Conservation (phyloP, 1,140 invertebrate genomes). For the Tetragonula clypearis region DNA sequence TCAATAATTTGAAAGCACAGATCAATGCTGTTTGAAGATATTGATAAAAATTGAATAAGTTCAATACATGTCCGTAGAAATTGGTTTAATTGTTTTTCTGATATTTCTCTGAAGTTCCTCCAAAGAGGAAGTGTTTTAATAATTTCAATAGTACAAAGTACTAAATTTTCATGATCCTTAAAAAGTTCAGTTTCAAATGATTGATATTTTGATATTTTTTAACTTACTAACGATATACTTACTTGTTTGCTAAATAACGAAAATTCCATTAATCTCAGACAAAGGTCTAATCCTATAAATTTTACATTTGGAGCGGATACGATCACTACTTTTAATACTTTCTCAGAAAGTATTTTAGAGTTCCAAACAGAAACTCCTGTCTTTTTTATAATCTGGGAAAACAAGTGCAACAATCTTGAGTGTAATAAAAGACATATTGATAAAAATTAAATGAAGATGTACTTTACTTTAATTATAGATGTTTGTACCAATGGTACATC, state of each 20-base stretch:
- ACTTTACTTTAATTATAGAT: slow-evolving; percentile 73
- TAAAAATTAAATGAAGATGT: slow-evolving; percentile 30
- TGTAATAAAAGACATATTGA: slow-evolving; percentile 24
- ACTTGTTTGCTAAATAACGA: slow-evolving; percentile 55
- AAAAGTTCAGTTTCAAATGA: slow-evolving; percentile 37
- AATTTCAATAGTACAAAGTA: slow-evolving; percentile 62
- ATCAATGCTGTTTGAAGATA: slow-evolving; percentile 45
- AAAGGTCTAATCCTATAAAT: slow-evolving; percentile 66
- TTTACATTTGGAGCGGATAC: slow-evolving; percentile 68
- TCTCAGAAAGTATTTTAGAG: slow-evolving; percentile 59
- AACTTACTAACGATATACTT: slow-evolving; percentile 21
- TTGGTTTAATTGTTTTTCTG: slow-evolving; percentile 25
- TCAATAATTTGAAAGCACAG: slow-evolving; percentile 70
- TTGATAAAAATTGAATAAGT: slow-evolving; percentile 50
- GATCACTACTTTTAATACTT: slow-evolving; percentile 62
- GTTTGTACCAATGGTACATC: slow-evolving; percentile 63
- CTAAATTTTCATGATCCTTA: slow-evolving; percentile 59
- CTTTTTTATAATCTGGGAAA: slow-evolving; percentile 72
- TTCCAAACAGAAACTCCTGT: slow-evolving; percentile 70
- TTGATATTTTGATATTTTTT: not conserved
- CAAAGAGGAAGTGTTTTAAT: slow-evolving; percentile 64
- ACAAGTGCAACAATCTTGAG: slow-evolving; percentile 26
- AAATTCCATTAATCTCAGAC: slow-evolving; percentile 66
- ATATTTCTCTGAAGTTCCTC: slow-evolving; percentile 56
- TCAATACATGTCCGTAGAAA: slow-evolving; percentile 47